A percentile compares a stretch with the other conserved stretches of the same genome.
Conservation (phyloP, 2,888 invertebrate species). For the Teleiodes luculella region DNA sequence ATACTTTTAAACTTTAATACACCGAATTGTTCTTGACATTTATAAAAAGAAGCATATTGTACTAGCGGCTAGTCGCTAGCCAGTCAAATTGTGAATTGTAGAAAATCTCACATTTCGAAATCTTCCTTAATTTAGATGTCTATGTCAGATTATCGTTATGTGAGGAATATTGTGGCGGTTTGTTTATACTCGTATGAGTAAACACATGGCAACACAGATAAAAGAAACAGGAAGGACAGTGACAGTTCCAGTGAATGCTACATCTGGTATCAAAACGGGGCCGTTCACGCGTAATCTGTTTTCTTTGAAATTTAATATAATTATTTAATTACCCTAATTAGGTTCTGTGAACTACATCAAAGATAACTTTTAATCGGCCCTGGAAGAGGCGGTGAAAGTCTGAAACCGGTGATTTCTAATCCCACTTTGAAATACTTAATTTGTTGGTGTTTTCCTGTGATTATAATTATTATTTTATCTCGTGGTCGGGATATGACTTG, state of each 20-base stretch:
- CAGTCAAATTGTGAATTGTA: too few species aligned
- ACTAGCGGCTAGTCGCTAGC: too few species aligned
- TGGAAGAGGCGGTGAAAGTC: neutral
- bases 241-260: neutral
- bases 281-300: neutral
- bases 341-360: neutral
- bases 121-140: neutral
- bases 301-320: neutral
- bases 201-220: neutral
- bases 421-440: neutral
- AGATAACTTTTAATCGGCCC: conserved; percentile 11
- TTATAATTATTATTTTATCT: neutral
- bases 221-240: neutral
- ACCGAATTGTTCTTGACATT: too few species aligned
- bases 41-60: too few species aligned
- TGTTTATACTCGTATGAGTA: neutral
- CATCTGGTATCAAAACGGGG: neutral
- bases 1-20: too few species aligned
- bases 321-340: conserved; percentile 1
- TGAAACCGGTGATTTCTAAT: neutral
- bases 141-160: too few species aligned
- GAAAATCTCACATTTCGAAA: neutral
- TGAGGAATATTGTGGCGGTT: too few species aligned
- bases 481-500: neutral
- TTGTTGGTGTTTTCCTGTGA: neutral